These are phyloP conservation scores for Actinernus sp. DNA, from an alignment of 92 coral and sea anemone species.

Conservation along the genomic window DNA sequence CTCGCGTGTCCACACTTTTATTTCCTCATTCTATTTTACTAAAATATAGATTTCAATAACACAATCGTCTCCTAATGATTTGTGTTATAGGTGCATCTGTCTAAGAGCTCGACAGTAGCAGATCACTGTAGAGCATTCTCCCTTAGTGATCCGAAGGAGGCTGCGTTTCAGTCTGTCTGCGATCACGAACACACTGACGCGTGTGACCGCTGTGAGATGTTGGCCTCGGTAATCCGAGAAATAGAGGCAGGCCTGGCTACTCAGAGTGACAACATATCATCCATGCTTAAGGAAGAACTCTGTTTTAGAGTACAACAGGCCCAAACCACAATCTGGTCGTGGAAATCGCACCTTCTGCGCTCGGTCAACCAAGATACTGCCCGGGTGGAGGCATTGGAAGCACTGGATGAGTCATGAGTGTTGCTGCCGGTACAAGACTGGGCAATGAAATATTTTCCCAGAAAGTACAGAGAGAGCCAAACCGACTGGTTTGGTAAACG, in stretches of 20 bases:
- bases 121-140: slow-evolving; percentile 36
- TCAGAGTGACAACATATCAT: slow-evolving; percentile 5
- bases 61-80: no score
- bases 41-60: no score
- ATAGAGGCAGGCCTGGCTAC: slow-evolving; percentile 1
- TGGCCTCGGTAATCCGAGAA: background rate
- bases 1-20: background rate
- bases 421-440: slow-evolving; percentile 35
- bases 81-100: slow-evolving; percentile 15
- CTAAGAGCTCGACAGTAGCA: slow-evolving; percentile 4
- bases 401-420: slow-evolving; percentile 12
- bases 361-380: slow-evolving; percentile 50
- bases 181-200: slow-evolving; percentile 11
- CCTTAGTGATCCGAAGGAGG: slow-evolving; percentile 18
- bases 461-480: slow-evolving; percentile 56
- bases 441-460: slow-evolving; percentile 53
- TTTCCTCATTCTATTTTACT: no score
- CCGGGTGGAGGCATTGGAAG: slow-evolving; percentile 20
- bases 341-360: slow-evolving; percentile 58
- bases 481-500: slow-evolving; percentile 54
- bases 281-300: slow-evolving; percentile 24
- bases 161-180: background rate
- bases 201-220: slow-evolving; percentile 17
- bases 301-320: slow-evolving; percentile 27
- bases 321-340: slow-evolving; percentile 25